Evolutionary conservation across 2,113 vertebrate genomes (phyloP).

Genomic region (Orthonyx spaldingii): DNA sequence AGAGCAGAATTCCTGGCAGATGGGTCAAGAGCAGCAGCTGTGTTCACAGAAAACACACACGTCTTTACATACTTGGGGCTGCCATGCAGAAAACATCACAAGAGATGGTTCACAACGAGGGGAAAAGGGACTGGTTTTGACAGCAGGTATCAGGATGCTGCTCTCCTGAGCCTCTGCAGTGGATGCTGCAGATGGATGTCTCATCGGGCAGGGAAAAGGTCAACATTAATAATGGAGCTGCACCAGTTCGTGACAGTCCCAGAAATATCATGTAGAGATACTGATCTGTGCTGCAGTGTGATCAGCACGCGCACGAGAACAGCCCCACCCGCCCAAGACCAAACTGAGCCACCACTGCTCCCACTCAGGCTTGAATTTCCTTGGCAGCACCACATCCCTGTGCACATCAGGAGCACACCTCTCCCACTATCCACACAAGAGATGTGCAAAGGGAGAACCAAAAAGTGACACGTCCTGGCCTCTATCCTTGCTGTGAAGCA

Average conservation of each 20-base stretch:
- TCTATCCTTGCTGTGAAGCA: neutral
- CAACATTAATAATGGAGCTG: neutral
- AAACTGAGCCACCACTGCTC: neutral
- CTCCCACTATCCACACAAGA: neutral
- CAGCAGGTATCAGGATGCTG: neutral
- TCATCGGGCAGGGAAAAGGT: neutral
- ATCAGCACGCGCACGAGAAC: neutral
- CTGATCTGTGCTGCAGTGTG: neutral
- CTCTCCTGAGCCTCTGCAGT: neutral
- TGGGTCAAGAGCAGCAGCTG: slow-evolving; percentile 63
- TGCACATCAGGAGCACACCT: neutral
- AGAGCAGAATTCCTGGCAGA: slow-evolving; percentile 64
- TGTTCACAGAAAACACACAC: slow-evolving; percentile 29
- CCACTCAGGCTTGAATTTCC: neutral
- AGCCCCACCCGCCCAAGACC: neutral
- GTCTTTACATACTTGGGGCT: slow-evolving; percentile 16
- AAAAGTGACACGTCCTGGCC: accelerated
- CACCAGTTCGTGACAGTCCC: neutral
- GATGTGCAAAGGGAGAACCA: neutral
- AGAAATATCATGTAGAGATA: neutral
- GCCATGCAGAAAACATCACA: slow-evolving; percentile 18
- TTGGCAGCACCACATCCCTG: neutral
- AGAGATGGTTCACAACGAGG: neutral
- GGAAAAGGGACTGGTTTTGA: neutral
- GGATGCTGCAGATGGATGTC: neutral